A percentile compares a stretch with the other conserved stretches of the same genome.
Conservation (phyloP, 2,797 vertebrate genomes). For the Lithobates sylvaticus region DNA sequence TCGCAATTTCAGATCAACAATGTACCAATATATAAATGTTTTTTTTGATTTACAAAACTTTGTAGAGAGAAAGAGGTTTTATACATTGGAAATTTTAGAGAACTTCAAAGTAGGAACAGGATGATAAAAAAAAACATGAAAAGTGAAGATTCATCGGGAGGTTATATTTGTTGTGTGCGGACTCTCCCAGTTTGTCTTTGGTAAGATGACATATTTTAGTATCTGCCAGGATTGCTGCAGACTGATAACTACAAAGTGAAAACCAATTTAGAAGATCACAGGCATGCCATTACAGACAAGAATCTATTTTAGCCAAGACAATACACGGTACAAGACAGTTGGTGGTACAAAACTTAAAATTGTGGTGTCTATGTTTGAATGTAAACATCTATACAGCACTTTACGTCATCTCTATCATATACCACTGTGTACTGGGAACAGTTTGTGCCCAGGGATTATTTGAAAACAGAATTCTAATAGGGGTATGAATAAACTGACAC, state of each 20-base stretch:
- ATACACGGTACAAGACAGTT: constrained; percentile 15
- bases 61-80: not conserved
- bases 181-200: constrained; percentile 28
- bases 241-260: constrained; percentile 43
- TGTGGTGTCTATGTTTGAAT: not conserved
- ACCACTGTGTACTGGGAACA: not conserved
- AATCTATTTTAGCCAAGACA: constrained; percentile 24
- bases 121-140: constrained; percentile 16
- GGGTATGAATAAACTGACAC: not conserved
- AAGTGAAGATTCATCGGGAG: constrained; percentile 7
- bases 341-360: not conserved
- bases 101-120: not conserved
- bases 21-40: not conserved
- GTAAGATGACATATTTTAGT: constrained; percentile 29
- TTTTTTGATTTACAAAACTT: constrained; percentile 25
- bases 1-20: not conserved
- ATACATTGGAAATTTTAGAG: not conserved
- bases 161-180: constrained; percentile 21
- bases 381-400: not conserved
- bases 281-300: constrained; percentile 20
- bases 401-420: not conserved
- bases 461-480: not conserved
- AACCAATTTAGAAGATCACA: constrained; percentile 45
- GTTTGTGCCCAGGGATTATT: not conserved
- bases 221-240: constrained; percentile 23